These are phyloP conservation scores for Phortica variegata DNA, from an alignment of 1,140 invertebrate genomes.

Conservation along the genomic window DNA sequence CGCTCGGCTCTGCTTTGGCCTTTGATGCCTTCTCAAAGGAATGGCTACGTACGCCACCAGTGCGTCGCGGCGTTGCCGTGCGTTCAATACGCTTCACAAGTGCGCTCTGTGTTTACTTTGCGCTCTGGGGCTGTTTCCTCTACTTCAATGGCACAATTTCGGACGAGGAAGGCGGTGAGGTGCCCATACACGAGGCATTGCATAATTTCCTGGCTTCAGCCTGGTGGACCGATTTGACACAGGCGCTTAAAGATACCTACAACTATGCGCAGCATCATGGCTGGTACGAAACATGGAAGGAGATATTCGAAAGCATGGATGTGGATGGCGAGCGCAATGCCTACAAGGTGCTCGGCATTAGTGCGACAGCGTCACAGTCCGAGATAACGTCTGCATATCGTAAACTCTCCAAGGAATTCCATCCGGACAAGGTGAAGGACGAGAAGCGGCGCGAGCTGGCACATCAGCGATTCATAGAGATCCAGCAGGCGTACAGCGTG, in stretches of 20 bases:
- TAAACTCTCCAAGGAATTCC: conserved; percentile 79
- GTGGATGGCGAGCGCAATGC: conserved; percentile 88
- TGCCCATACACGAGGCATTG: conserved; percentile 83
- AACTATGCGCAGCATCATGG: conserved; percentile 75
- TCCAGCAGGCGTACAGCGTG: conserved; percentile 89
- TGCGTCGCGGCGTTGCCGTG: conserved; percentile 51
- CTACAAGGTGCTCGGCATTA: conserved; percentile 79
- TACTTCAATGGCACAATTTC: conserved; percentile 89
- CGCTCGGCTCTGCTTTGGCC: conserved; percentile 63
- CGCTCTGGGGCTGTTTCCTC: conserved; percentile 75
- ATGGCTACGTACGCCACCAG: conserved; percentile 70
- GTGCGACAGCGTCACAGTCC: conserved; percentile 74
- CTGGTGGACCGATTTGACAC: conserved; percentile 73
- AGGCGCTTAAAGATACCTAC: conserved; percentile 74
- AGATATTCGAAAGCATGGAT: conserved; percentile 83
- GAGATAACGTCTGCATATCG: conserved; percentile 83
- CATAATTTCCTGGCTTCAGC: conserved; percentile 89
- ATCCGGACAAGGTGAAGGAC: conserved; percentile 89
- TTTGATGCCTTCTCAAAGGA: conserved; percentile 76
- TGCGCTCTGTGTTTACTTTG: conserved; percentile 69
- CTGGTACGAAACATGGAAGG: conserved; percentile 81
- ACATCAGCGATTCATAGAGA: conserved; percentile 88
- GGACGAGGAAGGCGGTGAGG: conserved; percentile 83
- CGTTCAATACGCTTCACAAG: conserved; percentile 62
- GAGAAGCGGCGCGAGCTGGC: conserved; percentile 65